Conservation (phyloP, 2,113 vertebrate species). For the Daphoenositta chrysoptera region DNA sequence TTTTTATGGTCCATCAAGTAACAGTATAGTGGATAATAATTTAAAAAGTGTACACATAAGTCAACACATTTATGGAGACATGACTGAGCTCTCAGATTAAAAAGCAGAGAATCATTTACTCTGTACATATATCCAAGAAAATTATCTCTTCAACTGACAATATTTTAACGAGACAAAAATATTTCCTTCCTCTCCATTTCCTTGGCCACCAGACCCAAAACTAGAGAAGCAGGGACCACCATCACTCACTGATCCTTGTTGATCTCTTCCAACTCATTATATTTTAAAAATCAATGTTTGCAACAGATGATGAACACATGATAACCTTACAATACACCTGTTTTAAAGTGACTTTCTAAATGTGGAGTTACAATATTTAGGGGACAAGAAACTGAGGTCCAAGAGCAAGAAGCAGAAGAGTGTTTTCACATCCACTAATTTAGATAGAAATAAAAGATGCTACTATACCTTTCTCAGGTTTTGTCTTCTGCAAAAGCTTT, state of each 20-base stretch:
- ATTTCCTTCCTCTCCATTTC: neutral
- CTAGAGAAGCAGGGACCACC: neutral
- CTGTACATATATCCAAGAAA: neutral
- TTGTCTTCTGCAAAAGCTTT: neutral
- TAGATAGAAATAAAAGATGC: neutral
- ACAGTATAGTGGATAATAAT: neutral
- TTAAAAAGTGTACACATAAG: neutral
- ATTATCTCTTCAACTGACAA: neutral
- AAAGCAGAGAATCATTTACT: neutral
- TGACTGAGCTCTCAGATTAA: neutral
- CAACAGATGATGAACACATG: neutral
- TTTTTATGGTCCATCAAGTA: neutral
- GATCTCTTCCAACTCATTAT: neutral
- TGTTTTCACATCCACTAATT: neutral
- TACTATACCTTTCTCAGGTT: neutral
- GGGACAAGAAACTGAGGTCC: neutral
- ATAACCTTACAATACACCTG: neutral
- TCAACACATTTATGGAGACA: neutral
- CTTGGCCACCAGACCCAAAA: neutral
- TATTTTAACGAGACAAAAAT: neutral
- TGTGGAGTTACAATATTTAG: neutral
- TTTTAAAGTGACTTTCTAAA: neutral
- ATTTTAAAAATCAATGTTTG: neutral
- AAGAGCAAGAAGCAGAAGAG: neutral
- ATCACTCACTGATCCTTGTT: neutral